Conservation (phyloP, 92 coral and sea anemone genomes). For the Parazoanthus swiftii region DNA sequence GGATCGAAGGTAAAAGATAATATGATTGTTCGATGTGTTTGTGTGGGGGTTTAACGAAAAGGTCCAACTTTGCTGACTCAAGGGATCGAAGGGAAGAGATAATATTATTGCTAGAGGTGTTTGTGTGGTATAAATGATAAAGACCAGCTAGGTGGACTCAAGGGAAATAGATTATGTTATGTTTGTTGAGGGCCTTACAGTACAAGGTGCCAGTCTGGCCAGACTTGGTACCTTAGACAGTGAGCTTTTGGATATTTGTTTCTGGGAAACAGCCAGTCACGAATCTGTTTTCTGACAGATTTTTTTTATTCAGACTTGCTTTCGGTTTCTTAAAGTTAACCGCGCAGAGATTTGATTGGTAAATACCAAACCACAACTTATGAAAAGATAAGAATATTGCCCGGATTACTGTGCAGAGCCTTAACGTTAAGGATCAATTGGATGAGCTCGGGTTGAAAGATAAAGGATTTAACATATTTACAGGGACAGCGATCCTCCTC, state of each 20-base stretch:
- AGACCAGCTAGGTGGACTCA: neutral
- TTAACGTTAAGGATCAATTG: constrained; percentile 92
- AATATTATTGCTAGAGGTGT: too few species aligned
- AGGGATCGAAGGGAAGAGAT: constrained; percentile 84
- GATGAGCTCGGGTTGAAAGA: constrained; percentile 75
- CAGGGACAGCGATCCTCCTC: too few species aligned
- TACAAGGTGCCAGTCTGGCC: too few species aligned
- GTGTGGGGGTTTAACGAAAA: constrained; percentile 95
- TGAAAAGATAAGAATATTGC: too few species aligned
- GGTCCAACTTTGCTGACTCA: constrained; percentile 92
- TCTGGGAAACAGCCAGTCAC: neutral
- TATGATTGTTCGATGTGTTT: constrained; percentile 63
- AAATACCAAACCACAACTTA: too few species aligned
- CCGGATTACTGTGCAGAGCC: constrained; percentile 92
- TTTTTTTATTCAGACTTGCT: too few species aligned
- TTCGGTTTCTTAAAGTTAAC: too few species aligned
- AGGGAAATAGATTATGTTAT: neutral
- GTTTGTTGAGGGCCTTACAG: constrained; percentile 13
- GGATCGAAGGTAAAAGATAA: neutral
- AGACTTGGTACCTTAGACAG: too few species aligned
- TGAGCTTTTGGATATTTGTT: too few species aligned
- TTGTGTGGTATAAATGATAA: neutral
- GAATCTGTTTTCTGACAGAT: too few species aligned
- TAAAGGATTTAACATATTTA: neutral
- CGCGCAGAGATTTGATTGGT: too few species aligned